These are phyloP conservation scores for Ethmia dodecea DNA, from an alignment of 2,888 invertebrate genomes.

Conservation along the genomic window DNA sequence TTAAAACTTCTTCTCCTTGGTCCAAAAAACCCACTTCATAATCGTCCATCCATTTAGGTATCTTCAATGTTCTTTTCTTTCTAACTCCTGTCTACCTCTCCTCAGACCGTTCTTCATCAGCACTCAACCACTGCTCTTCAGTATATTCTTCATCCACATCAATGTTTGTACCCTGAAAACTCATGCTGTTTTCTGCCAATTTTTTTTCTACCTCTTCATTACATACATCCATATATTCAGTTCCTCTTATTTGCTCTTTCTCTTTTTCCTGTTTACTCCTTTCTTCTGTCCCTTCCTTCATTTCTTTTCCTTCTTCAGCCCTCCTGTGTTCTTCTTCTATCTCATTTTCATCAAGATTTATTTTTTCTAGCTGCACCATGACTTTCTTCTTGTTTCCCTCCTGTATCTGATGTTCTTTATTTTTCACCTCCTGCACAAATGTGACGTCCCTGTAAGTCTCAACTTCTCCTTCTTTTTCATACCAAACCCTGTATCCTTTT, in stretches of 20 bases:
- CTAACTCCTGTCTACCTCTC: background rate
- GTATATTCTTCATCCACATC: background rate
- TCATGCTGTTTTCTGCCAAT: background rate
- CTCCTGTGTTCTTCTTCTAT: background rate
- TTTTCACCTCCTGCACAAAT: too few species aligned
- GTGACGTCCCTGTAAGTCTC: slow-evolving; percentile 5
- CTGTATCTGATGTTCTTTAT: too few species aligned
- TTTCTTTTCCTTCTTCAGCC: background rate
- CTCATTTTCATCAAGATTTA: background rate
- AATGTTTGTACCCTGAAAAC: background rate
- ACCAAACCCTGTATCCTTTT: slow-evolving; percentile 21
- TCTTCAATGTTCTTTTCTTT: background rate
- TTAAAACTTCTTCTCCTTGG: slow-evolving; percentile 11
- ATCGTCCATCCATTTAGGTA: slow-evolving; percentile 1
- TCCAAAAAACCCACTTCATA: slow-evolving; percentile 1
- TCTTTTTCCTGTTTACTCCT: background rate
- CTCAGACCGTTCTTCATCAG: background rate
- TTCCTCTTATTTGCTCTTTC: background rate
- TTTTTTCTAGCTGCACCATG: background rate
- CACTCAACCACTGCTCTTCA: background rate
- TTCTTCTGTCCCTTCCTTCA: background rate
- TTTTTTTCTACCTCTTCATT: background rate
- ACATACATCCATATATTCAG: background rate
- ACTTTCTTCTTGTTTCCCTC: background rate
- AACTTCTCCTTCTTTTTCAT: slow-evolving; percentile 1